Base-by-base conservation (phyloP, 2,797 vertebrate species). In the Euthynnus affinis region DNA sequence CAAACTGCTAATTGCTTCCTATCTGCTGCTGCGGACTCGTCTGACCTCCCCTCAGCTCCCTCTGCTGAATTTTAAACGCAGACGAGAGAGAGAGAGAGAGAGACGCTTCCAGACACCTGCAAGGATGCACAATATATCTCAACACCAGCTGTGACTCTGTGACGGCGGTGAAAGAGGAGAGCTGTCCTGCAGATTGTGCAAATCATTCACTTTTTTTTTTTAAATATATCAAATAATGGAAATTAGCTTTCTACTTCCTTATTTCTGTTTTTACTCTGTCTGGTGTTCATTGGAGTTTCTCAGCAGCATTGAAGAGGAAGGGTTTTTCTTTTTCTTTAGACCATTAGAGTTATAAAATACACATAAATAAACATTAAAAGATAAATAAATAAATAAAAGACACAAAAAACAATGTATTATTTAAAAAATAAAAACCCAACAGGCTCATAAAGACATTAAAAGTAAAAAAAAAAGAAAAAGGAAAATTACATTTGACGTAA, bases 1-100 rank as follows among this genome's bases (percentile, higher is more conserved):
- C 8, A 23, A 74, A 66, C 69, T 81, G 70, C 69, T 81, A 83
- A 85, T 85, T 81, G 74, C 74, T 79, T 83, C 48, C 69, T 73
- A 40, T 83, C 68, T 71, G 74, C 68, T 71, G 74, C 22, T 14
- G 51, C 22, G 60, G 71, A 74, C 74, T 83, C 22, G 22, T 56
- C 61, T 61, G 78, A 81, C 78, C 80, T 69, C 57, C 40, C 14
- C 59, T 68, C 44, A 32, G 42, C 63, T 65, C 56, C 37, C 63
- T 68, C 46, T 6, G 52, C 0, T 64, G 64, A 71, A 67, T 78
- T 78, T 78, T 60, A 62, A 70, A 78, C 29, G 32, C 57, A 23
- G 58, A 27, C 20, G 67, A 44, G 37, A n/a, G n/a, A n/a, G n/a
- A n/a, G n/a, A n/a, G n/a, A n/a, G n/a, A n/a, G n/a, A n/a, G n/a